phyloP scores from a whole-genome alignment of 1,140 invertebrate genomes.

The Leucophenga varia region DNA sequence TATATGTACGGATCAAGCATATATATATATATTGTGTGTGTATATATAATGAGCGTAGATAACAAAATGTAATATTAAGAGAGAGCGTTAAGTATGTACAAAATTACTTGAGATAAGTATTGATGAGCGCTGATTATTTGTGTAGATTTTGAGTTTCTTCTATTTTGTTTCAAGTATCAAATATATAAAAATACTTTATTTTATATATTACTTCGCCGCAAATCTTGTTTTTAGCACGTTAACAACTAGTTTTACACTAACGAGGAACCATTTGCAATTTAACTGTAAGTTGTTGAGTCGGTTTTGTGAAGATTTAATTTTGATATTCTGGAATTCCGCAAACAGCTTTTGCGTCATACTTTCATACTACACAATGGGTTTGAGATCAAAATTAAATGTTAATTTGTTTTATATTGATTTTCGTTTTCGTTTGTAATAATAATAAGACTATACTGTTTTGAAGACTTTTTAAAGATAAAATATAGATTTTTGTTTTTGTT shows the following conservation, averaged over 20 bases:
- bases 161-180: slow-evolving; percentile 23
- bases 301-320: slow-evolving; percentile 42
- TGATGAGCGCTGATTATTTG: slow-evolving; percentile 20
- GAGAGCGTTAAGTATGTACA: slow-evolving; percentile 24
- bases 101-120: slow-evolving; percentile 24
- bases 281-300: slow-evolving; percentile 23
- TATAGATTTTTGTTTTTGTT: slow-evolving; percentile 27
- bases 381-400: slow-evolving; percentile 53
- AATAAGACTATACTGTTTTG: no score
- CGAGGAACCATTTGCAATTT: slow-evolving; percentile 52
- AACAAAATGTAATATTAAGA: slow-evolving; percentile 21
- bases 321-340: slow-evolving; percentile 49
- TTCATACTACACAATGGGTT: no score
- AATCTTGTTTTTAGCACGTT: slow-evolving; percentile 35
- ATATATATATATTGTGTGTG: neutral
- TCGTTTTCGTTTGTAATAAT: no score
- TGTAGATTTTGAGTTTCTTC: slow-evolving; percentile 4
- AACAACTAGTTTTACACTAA: slow-evolving; percentile 51
- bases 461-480: no score
- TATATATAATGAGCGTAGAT: slow-evolving; percentile 26
- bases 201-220: no score
- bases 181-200: slow-evolving; percentile 29
- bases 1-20: slow-evolving; percentile 6
- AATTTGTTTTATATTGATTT: no score
- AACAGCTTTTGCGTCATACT: no score